Evolutionary conservation across 1,140 invertebrate species (phyloP).

Genomic region (Dinoponera quadriceps): DNA sequence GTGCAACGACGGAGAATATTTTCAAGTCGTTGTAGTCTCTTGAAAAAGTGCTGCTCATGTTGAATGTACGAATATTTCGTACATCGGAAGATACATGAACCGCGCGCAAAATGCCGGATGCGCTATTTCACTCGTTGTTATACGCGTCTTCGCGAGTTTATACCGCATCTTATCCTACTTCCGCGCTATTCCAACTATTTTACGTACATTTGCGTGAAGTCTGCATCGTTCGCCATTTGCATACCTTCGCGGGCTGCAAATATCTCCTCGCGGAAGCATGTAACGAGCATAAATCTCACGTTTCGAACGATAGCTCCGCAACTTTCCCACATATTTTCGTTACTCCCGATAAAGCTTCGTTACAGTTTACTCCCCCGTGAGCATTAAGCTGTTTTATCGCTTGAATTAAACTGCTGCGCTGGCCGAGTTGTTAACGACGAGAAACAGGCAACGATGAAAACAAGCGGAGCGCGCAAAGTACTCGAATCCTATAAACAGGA

Average conservation of each 20-base stretch:
- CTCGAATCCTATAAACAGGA: conserved; percentile 15
- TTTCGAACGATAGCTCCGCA: conserved; percentile 35
- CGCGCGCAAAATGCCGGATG: not conserved
- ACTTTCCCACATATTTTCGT: conserved; percentile 37
- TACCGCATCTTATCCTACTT: not conserved
- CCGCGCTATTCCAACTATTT: not conserved
- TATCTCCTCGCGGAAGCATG: conserved; percentile 14
- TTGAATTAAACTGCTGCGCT: conserved; percentile 17
- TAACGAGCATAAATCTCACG: conserved; percentile 11
- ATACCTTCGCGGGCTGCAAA: conserved; percentile 5
- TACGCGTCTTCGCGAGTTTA: conserved; percentile 5
- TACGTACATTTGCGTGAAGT: not conserved
- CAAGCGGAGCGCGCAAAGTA: not conserved
- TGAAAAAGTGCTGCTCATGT: not conserved
- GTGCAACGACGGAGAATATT: not conserved
- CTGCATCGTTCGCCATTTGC: conserved; percentile 15
- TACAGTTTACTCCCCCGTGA: conserved; percentile 15
- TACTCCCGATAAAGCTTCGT: conserved; percentile 33
- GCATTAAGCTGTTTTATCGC: conserved; percentile 42
- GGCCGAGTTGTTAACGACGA: conserved; percentile 44
- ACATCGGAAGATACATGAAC: not conserved
- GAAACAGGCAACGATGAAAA: not conserved
- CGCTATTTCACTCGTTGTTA: conserved; percentile 2
- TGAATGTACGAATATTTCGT: not conserved
- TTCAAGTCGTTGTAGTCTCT: not conserved